A percentile compares a stretch with the other conserved stretches of the same genome.
These are phyloP conservation scores for Rhyacophila brunnea DNA, from an alignment of 1,140 invertebrate species.

Conservation along the genomic window DNA sequence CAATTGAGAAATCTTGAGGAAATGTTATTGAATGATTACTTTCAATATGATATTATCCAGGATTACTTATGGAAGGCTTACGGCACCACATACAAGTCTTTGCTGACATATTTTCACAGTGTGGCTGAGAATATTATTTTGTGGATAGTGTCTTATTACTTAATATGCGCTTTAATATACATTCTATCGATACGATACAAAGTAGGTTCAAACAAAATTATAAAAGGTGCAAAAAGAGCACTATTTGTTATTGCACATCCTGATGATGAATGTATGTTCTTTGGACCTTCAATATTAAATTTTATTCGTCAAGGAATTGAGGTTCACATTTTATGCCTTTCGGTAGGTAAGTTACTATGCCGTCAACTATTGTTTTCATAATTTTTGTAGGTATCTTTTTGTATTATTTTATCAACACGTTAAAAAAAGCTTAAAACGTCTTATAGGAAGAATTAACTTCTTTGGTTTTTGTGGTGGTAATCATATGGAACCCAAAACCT, in stretches of 20 bases:
- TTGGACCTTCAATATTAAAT: constrained; percentile 84
- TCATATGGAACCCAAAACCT: too few species aligned
- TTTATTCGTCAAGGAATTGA: constrained; percentile 61
- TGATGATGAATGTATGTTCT: constrained; percentile 98
- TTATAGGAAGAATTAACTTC: too few species aligned
- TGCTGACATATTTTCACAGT: constrained; percentile 17
- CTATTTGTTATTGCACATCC: constrained; percentile 72
- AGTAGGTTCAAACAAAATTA: constrained; percentile 1
- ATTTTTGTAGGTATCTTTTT: too few species aligned
- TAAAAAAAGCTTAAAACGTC: too few species aligned
- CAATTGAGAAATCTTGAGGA: neutral
- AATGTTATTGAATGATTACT: constrained; percentile 21
- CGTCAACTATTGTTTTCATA: constrained; percentile 26
- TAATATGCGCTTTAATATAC: constrained; percentile 17
- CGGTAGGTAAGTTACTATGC: constrained; percentile 63
- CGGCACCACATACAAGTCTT: neutral
- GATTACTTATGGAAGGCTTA: constrained; percentile 15
- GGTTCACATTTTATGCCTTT: constrained; percentile 83
- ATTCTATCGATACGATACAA: constrained; percentile 4
- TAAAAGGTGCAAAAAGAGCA: constrained; percentile 22
- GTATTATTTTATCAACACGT: too few species aligned
- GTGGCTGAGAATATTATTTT: constrained; percentile 14
- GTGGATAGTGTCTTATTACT: constrained; percentile 14
- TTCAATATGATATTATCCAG: constrained; percentile 10
- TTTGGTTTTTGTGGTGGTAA: too few species aligned